phyloP scores from a whole-genome alignment of 2,888 invertebrate species.

The Chymomyza amoena region DNA sequence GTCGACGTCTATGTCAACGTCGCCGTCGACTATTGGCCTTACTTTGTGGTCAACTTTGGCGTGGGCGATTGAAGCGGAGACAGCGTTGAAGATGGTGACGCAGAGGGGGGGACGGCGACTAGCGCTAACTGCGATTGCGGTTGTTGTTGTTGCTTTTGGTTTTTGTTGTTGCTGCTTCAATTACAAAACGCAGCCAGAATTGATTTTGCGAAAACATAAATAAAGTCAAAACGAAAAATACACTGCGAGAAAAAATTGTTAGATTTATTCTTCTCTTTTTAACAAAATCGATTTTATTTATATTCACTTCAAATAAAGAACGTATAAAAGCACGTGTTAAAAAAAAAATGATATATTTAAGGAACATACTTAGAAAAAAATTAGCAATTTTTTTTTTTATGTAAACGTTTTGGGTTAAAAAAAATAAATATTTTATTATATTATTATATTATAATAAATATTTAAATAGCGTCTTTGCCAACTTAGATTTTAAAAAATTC shows the following conservation, averaged over 20 bases:
- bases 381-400: no score
- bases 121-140: constrained; percentile 1
- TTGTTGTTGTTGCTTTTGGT: neutral
- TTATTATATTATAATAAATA: no score
- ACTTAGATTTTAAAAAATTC: no score
- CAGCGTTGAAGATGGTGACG: neutral
- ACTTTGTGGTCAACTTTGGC: neutral
- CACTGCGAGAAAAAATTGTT: neutral
- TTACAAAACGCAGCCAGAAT: constrained; percentile 61
- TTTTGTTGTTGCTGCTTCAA: constrained; percentile 49
- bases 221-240: neutral
- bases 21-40: neutral
- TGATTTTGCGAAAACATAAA: constrained; percentile 54
- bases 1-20: neutral
- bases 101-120: neutral
- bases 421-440: no score
- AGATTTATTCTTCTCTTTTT: no score
- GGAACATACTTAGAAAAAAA: no score
- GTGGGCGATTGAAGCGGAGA: neutral
- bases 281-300: no score
- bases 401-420: no score
- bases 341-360: no score
- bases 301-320: no score
- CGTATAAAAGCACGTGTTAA: no score
- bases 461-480: no score